A percentile compares a stretch with the other conserved stretches of the same genome.
Conservation (phyloP, 2,797 vertebrate genomes). For the Prunella strophiata region DNA sequence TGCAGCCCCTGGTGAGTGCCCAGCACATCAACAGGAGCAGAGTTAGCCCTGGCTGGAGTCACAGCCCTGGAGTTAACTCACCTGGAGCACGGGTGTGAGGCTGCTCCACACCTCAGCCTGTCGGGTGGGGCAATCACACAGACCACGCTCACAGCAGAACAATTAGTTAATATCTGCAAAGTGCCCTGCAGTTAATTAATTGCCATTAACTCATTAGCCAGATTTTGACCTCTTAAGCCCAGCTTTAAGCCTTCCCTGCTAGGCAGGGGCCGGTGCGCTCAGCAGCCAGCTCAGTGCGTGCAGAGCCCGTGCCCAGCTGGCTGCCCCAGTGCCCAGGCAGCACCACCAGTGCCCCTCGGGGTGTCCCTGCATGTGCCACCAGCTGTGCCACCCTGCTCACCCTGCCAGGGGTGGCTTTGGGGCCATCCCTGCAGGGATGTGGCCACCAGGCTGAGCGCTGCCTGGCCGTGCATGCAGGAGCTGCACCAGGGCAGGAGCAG, state of each 20-base stretch:
- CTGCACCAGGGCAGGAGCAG: fast-evolving
- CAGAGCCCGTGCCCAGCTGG: background rate
- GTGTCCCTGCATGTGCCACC: fast-evolving
- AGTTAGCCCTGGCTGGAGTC: background rate
- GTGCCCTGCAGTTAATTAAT: slow-evolving; percentile 11
- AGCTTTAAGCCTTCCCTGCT: background rate
- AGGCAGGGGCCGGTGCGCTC: background rate
- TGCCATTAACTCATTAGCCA: slow-evolving; percentile 18
- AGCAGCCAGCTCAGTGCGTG: fast-evolving
- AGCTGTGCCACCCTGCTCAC: background rate
- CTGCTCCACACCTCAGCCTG: background rate
- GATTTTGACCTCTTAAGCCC: background rate
- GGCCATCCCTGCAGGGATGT: fast-evolving
- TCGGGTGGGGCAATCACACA: background rate
- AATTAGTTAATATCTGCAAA: background rate
- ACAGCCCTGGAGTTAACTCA: background rate
- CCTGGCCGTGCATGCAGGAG: fast-evolving
- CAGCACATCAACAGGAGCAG: background rate
- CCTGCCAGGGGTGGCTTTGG: background rate
- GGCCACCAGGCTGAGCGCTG: fast-evolving
- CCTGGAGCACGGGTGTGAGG: fast-evolving
- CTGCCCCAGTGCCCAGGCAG: background rate
- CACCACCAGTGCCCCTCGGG: fast-evolving
- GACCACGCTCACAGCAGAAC: background rate
- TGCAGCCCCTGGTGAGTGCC: background rate